Percentiles rank a stretch among this genome's conserved stretches.
Evolutionary conservation across 2,113 vertebrate genomes (phyloP).

Genomic region (Thermophis baileyi): DNA sequence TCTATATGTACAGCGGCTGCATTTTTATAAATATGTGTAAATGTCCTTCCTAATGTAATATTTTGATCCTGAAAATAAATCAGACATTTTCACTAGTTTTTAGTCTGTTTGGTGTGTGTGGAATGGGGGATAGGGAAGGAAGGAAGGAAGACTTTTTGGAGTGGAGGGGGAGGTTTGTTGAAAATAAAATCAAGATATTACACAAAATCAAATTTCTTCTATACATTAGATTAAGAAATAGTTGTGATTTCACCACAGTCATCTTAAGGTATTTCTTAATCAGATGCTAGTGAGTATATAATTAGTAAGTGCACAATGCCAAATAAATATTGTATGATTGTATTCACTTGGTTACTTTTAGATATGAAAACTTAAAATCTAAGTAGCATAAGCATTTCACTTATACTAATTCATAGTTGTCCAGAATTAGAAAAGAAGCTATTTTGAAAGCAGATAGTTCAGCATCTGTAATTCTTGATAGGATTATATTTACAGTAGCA

Average conservation of each 20-base stretch:
- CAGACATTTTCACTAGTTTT: conserved; percentile 72
- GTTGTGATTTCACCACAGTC: neutral
- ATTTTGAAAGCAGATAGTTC: neutral
- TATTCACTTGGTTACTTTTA: neutral
- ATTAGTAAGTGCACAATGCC: neutral
- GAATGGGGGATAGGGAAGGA: neutral
- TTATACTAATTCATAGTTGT: neutral
- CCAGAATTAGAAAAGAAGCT: neutral
- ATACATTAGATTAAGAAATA: neutral
- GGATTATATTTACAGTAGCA: neutral
- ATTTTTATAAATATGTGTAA: conserved; percentile 85
- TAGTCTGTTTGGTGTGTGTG: conserved; percentile 27
- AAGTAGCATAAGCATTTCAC: neutral
- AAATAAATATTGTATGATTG: neutral
- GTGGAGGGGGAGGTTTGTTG: neutral
- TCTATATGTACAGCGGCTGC: conserved; percentile 78
- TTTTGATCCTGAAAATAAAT: conserved; percentile 81
- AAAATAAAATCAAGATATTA: neutral
- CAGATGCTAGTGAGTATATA: neutral
- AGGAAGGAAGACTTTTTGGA: neutral
- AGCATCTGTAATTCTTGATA: neutral
- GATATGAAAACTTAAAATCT: neutral
- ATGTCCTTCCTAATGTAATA: conserved; percentile 82
- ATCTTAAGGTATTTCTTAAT: neutral
- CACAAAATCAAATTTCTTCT: neutral